These are phyloP conservation scores for Orthosia gracilis DNA, from an alignment of 2,888 invertebrate species.

Conservation along the genomic window DNA sequence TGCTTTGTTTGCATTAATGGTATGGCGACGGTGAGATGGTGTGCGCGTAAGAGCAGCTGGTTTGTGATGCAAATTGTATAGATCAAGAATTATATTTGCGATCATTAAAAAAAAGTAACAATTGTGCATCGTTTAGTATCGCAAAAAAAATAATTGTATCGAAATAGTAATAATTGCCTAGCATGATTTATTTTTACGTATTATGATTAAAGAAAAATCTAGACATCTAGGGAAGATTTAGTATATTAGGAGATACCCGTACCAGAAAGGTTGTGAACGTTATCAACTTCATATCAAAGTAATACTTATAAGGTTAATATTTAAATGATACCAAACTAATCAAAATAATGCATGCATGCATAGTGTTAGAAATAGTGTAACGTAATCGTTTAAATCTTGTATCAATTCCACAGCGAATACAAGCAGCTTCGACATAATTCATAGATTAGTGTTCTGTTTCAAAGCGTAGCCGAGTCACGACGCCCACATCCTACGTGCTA, in stretches of 20 bases:
- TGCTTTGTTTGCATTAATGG: neutral
- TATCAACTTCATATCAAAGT: neutral
- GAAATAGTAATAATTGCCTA: too few species aligned
- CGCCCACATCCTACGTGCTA: neutral
- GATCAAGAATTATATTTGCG: neutral
- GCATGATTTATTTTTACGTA: too few species aligned
- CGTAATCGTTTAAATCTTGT: neutral
- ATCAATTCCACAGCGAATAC: neutral
- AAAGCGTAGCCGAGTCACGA: constrained; percentile 17
- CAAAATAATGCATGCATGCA: too few species aligned
- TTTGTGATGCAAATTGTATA: neutral
- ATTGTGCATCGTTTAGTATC: too few species aligned
- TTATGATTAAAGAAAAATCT: neutral
- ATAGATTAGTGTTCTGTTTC: constrained; percentile 36
- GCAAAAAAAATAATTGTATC: too few species aligned
- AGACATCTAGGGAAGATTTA: neutral
- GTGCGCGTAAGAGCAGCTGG: neutral
- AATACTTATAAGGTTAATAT: too few species aligned
- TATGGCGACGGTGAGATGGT: neutral
- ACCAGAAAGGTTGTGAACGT: too few species aligned
- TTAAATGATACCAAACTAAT: too few species aligned
- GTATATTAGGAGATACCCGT: neutral
- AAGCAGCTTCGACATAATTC: constrained; percentile 10
- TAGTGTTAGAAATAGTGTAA: neutral
- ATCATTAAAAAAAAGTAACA: too few species aligned